These are phyloP conservation scores for Tiliacea citrago DNA, from an alignment of 2,888 invertebrate species.

Conservation along the genomic window DNA sequence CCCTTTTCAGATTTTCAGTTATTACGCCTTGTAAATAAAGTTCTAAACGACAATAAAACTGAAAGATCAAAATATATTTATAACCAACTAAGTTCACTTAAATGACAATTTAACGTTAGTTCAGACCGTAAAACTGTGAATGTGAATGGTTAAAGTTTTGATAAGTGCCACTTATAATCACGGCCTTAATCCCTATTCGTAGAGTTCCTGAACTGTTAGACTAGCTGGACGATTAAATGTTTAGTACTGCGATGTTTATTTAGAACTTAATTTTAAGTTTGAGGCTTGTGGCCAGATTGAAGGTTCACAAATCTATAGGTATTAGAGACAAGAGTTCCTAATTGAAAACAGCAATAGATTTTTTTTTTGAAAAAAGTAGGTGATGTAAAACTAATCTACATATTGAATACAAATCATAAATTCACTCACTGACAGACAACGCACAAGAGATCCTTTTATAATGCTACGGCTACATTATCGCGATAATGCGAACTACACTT, in stretches of 20 bases:
- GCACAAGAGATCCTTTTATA: not conserved
- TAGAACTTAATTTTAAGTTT: not conserved
- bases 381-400: not conserved
- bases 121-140: slow-evolving; percentile 39
- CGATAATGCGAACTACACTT: too few relatives aligned
- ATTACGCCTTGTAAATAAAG: not conserved
- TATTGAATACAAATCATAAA: not conserved
- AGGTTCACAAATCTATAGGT: not conserved
- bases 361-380: too few relatives aligned
- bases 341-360: not conserved
- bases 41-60: not conserved
- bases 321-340: not conserved
- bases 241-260: slow-evolving; percentile 6
- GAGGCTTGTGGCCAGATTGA: not conserved
- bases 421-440: too few relatives aligned
- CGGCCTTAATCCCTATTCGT: slow-evolving; percentile 30
- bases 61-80: slow-evolving; percentile 22
- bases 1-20: not conserved
- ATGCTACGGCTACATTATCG: too few relatives aligned
- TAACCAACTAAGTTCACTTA: slow-evolving; percentile 6
- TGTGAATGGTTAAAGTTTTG: slow-evolving; percentile 52
- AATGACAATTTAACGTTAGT: slow-evolving; percentile 34
- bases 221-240: slow-evolving; percentile 22
- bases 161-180: slow-evolving; percentile 51
- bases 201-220: slow-evolving; percentile 42